Evolutionary conservation across 2,113 vertebrate species (phyloP).

Genomic region (Apodemus speciosus): DNA sequence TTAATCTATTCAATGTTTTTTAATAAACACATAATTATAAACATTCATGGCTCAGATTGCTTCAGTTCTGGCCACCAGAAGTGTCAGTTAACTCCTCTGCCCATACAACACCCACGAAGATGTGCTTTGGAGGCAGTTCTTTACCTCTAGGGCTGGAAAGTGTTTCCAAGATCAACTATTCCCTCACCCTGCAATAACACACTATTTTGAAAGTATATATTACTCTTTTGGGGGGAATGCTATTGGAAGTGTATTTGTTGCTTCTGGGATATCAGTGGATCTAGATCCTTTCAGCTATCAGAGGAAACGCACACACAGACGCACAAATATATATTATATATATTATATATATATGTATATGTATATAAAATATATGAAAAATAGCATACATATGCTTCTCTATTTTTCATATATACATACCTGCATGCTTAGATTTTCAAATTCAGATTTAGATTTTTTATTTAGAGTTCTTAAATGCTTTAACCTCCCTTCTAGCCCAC

Average conservation of each 20-base stretch:
- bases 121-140: background rate
- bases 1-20: background rate
- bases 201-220: background rate
- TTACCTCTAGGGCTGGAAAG: background rate
- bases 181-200: background rate
- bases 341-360: too few relatives aligned
- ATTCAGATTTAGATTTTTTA: too few relatives aligned
- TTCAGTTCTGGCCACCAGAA: background rate
- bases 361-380: too few relatives aligned
- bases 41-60: background rate
- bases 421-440: too few relatives aligned
- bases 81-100: background rate
- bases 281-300: background rate
- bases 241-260: background rate
- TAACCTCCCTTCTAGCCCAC: too few relatives aligned
- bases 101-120: fast-evolving
- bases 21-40: background rate
- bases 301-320: background rate
- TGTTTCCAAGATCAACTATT: background rate
- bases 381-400: too few relatives aligned
- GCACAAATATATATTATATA: too few relatives aligned
- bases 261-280: background rate
- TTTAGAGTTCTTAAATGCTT: too few relatives aligned
- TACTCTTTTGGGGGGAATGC: background rate
- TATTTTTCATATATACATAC: too few relatives aligned